phyloP scores from a whole-genome alignment of 2,113 vertebrate species.

The Thomomys bottae region DNA sequence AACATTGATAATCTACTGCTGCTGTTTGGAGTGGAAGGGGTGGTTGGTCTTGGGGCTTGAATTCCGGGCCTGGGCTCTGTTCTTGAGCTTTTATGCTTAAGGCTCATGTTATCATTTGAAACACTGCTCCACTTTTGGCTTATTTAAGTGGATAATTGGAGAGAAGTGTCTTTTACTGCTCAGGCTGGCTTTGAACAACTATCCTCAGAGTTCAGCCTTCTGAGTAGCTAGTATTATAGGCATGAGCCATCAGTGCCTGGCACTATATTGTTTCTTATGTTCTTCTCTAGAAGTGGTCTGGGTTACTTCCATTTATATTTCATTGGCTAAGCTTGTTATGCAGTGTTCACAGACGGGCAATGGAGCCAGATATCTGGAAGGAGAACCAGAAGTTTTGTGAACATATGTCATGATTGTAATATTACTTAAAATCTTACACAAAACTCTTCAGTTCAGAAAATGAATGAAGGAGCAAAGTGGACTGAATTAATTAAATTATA shows the following conservation, averaged over 20 bases:
- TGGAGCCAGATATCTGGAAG: background rate
- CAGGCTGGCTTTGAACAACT: too few species aligned
- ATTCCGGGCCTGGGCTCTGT: too few species aligned
- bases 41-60: too few species aligned
- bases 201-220: too few species aligned
- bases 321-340: background rate
- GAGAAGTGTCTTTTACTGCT: too few species aligned
- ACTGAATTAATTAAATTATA: constrained; percentile 65
- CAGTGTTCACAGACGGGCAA: background rate
- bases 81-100: too few species aligned
- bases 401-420: background rate
- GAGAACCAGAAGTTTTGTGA: background rate
- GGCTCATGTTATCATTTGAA: too few species aligned
- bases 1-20: background rate
- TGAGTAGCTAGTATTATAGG: too few species aligned
- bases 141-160: too few species aligned
- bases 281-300: background rate
- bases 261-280: background rate
- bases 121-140: too few species aligned
- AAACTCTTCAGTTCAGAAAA: constrained; percentile 7
- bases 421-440: constrained; percentile 16
- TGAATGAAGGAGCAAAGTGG: constrained; percentile 42
- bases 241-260: too few species aligned
- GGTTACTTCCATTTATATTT: background rate
- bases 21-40: too few species aligned